Evolutionary conservation across 2,888 invertebrate genomes (phyloP).

Genomic region (Ptilodon capucinus): DNA sequence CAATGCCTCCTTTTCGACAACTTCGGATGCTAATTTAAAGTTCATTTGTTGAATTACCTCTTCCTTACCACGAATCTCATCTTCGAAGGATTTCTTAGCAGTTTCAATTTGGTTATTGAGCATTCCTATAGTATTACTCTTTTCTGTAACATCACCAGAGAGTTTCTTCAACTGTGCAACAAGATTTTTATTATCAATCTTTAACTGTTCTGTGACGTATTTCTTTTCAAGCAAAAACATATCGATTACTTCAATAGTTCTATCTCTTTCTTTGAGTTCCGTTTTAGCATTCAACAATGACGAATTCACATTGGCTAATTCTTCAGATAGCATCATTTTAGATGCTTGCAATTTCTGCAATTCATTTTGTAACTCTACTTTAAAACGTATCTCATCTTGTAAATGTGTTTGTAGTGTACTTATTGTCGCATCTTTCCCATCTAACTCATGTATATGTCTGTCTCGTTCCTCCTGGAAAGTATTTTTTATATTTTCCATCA

Average conservation of each 20-base stretch:
- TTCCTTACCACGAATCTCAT: constrained; percentile 31
- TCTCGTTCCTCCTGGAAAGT: constrained; percentile 43
- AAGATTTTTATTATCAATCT: constrained; percentile 30
- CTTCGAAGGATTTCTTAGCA: constrained; percentile 27
- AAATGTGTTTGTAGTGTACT: constrained; percentile 54
- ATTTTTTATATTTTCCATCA: constrained; percentile 45
- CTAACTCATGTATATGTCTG: constrained; percentile 44
- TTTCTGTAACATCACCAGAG: constrained; percentile 26
- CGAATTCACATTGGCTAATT: constrained; percentile 30
- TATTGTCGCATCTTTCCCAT: constrained; percentile 52
- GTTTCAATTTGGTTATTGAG: constrained; percentile 28
- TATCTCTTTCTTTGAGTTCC: constrained; percentile 41
- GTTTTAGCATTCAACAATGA: constrained; percentile 29
- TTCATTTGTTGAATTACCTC: constrained; percentile 25
- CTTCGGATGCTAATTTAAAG: constrained; percentile 26
- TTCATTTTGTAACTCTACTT: constrained; percentile 49
- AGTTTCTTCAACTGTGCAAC: constrained; percentile 31
- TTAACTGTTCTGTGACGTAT: constrained; percentile 22
- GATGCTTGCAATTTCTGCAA: constrained; percentile 34
- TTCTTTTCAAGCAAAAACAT: constrained; percentile 39
- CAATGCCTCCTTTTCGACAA: constrained; percentile 29
- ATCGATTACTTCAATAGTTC: constrained; percentile 39
- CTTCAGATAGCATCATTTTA: constrained; percentile 33
- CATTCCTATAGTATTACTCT: constrained; percentile 32
- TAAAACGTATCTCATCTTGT: constrained; percentile 57